Percentiles rank a stretch among this genome's conserved stretches.
Conservation (phyloP, 37 sponge, comb jelly and placozoan genomes). For the Mnemiopsis leidyi region DNA sequence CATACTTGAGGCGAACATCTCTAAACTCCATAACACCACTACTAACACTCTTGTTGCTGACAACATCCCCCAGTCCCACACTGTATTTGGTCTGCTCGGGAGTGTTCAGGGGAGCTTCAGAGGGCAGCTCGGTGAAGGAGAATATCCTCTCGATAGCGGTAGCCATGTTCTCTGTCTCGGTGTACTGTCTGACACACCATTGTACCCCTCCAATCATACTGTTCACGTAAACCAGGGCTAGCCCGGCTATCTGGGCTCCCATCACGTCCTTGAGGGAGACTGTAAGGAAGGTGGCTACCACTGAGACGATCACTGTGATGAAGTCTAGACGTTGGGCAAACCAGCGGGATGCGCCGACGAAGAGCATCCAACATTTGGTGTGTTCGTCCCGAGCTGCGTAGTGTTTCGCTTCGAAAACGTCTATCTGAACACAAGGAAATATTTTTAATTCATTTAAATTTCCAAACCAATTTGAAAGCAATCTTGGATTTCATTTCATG, state of each 20-base stretch:
- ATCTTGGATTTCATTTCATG: too few relatives aligned
- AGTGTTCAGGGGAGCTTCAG: slow-evolving; percentile 49
- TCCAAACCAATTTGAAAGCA: too few relatives aligned
- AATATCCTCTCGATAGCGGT: slow-evolving; percentile 59
- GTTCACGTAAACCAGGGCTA: slow-evolving; percentile 35
- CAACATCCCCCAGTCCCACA: not conserved
- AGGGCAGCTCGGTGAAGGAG: slow-evolving; percentile 23
- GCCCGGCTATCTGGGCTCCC: slow-evolving; percentile 6
- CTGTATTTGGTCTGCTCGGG: not conserved
- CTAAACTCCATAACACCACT: slow-evolving; percentile 54
- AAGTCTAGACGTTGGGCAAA: slow-evolving; percentile 32
- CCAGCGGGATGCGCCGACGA: slow-evolving; percentile 47
- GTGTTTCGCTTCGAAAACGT: not conserved
- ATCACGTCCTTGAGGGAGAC: not conserved
- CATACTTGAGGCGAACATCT: slow-evolving; percentile 9
- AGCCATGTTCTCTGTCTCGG: slow-evolving; percentile 49
- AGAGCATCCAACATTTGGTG: slow-evolving; percentile 59
- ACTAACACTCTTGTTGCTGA: not conserved
- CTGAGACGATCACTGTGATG: not conserved
- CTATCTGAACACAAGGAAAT: not conserved
- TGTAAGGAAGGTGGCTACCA: slow-evolving; percentile 1
- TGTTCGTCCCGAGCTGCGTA: slow-evolving; percentile 6
- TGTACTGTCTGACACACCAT: slow-evolving; percentile 54
- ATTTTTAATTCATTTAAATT: too few relatives aligned
- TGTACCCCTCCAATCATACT: slow-evolving; percentile 58